Evolutionary conservation across 2,113 vertebrate genomes (phyloP).

Genomic region (Felis chaus): DNA sequence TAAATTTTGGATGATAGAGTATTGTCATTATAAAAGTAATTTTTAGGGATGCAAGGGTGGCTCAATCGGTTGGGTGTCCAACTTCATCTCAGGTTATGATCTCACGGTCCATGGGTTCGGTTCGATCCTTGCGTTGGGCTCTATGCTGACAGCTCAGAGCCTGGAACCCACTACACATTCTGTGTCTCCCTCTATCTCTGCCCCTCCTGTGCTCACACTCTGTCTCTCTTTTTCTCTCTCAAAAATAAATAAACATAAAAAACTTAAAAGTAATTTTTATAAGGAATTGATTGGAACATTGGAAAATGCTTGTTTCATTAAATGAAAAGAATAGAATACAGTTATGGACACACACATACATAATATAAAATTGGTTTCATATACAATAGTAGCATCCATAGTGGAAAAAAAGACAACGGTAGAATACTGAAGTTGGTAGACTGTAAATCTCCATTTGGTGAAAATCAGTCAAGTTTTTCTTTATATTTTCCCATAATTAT

Average conservation of each 20-base stretch:
- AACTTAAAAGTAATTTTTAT: neutral
- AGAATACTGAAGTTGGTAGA: neutral
- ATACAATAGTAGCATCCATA: neutral
- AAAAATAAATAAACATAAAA: no score
- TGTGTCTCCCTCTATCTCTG: neutral
- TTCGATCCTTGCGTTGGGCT: neutral
- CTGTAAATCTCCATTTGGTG: neutral
- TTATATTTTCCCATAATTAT: neutral
- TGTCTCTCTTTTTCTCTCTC: no score
- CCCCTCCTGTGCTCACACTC: neutral
- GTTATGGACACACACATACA: neutral
- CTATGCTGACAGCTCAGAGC: neutral
- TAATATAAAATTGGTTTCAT: neutral
- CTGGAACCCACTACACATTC: neutral
- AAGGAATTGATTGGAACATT: neutral
- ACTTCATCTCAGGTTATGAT: no score
- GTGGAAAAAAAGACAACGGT: neutral
- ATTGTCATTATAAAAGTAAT: neutral
- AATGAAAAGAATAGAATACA: neutral
- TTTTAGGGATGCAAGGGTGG: no score
- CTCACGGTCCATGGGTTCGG: no score
- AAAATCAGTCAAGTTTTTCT: neutral
- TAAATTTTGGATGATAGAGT: neutral
- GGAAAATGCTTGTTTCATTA: neutral
- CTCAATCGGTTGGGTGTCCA: no score